Evolutionary conservation across 2,113 vertebrate genomes (phyloP).

Genomic region (Poecilia latipinna): DNA sequence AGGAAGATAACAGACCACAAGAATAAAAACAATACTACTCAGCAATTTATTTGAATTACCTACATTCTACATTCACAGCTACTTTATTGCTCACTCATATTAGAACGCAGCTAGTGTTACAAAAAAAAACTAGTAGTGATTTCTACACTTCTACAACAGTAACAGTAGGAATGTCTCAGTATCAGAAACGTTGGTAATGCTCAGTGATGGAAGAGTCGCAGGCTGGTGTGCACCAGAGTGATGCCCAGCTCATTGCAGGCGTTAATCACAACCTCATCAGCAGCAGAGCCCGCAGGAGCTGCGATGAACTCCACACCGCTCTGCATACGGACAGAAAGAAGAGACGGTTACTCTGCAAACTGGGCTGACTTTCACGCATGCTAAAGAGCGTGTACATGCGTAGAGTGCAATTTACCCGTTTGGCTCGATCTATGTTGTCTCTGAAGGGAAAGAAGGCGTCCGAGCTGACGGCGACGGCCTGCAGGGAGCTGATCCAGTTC

Average conservation of each 20-base stretch:
- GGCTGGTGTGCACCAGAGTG: conserved; percentile 89
- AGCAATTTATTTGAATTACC: not conserved
- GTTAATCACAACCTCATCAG: conserved; percentile 88
- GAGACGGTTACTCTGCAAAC: not conserved
- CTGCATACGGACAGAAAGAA: conserved; percentile 66
- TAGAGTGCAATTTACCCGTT: conserved; percentile 78
- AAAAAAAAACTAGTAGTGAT: conserved; percentile 1
- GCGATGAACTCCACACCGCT: conserved; percentile 93
- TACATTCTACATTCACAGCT: not conserved
- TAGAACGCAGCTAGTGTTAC: not conserved
- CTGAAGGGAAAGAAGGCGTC: conserved; percentile 97
- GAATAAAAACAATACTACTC: not conserved
- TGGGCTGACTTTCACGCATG: not conserved
- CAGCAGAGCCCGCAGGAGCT: conserved; percentile 90
- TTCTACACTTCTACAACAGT: not conserved
- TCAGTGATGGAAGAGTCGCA: conserved; percentile 96
- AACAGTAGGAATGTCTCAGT: conserved; percentile 46
- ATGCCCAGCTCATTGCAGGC: conserved; percentile 93
- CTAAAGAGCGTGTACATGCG: too few relatives aligned
- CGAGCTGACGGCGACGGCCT: conserved; percentile 89
- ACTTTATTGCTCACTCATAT: not conserved
- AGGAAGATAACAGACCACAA: not conserved
- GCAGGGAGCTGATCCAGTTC: conserved; percentile 87
- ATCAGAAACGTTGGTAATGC: conserved; percentile 6
- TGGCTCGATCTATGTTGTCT: conserved; percentile 95